phyloP scores from a whole-genome alignment of 1,140 invertebrate species.

The Riptortus pedestris region DNA sequence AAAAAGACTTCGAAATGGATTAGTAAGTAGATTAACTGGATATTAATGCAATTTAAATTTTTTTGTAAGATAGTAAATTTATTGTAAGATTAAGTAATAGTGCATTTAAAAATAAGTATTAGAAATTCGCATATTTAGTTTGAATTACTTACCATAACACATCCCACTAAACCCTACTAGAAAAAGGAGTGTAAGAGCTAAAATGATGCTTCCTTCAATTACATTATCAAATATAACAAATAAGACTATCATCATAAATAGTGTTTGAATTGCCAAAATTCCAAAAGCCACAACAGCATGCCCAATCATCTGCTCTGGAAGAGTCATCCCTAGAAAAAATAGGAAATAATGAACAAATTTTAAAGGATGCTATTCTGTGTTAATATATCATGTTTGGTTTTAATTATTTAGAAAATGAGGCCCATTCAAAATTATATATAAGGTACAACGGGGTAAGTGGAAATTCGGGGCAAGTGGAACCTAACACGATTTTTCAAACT shows the following conservation, averaged over 20 bases:
- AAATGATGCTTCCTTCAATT: conserved; percentile 40
- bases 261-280: conserved; percentile 72
- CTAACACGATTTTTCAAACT: too few species aligned
- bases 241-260: conserved; percentile 47
- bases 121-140: too few species aligned
- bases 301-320: conserved; percentile 68
- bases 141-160: conserved; percentile 43
- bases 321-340: conserved; percentile 51
- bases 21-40: too few species aligned
- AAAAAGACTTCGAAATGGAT: too few species aligned
- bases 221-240: conserved; percentile 41
- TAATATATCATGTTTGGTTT: not conserved
- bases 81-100: too few species aligned
- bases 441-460: too few species aligned
- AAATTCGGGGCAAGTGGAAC: too few species aligned
- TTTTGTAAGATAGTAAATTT: too few species aligned
- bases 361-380: not conserved
- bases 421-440: too few species aligned
- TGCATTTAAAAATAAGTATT: too few species aligned
- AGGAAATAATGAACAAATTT: not conserved
- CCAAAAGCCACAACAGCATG: conserved; percentile 77
- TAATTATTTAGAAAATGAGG: too few species aligned
- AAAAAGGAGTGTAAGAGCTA: conserved; percentile 41
- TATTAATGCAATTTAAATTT: too few species aligned
- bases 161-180: conserved; percentile 47